A percentile compares a stretch with the other conserved stretches of the same genome.
phyloP scores from a whole-genome alignment of 2,888 invertebrate genomes.

The Brachyptera putata region DNA sequence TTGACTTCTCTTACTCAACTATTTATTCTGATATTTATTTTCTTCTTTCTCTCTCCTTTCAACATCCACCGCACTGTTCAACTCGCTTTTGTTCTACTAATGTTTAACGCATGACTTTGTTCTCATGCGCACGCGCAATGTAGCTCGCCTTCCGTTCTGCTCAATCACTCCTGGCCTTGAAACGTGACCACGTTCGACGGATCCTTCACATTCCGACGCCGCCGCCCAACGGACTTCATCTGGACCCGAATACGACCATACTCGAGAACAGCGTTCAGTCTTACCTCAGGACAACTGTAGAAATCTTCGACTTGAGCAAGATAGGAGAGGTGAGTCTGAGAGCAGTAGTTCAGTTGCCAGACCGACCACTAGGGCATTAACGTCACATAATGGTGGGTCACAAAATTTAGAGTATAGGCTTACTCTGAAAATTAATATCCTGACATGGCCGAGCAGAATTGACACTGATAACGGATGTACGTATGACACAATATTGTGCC shows the following conservation, averaged over 20 bases:
- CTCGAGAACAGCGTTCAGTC: slow-evolving; percentile 57
- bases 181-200: slow-evolving; percentile 66
- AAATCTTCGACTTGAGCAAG: slow-evolving; percentile 56
- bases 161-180: slow-evolving; percentile 65
- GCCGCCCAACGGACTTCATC: slow-evolving; percentile 42
- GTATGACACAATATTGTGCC: no score
- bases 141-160: slow-evolving; percentile 72
- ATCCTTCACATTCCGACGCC: slow-evolving; percentile 50
- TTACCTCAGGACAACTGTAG: slow-evolving; percentile 64
- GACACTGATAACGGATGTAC: no score
- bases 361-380: not conserved
- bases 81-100: not conserved
- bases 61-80: not conserved
- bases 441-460: no score
- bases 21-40: not conserved
- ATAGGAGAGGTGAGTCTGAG: slow-evolving; percentile 46
- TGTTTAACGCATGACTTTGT: slow-evolving; percentile 32
- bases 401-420: no score
- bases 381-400: no score
- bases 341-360: no score
- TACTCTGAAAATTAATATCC: not conserved
- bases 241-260: slow-evolving; percentile 46
- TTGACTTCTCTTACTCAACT: not conserved
- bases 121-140: no score
- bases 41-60: slow-evolving; percentile 12